Conservation (phyloP, 1,140 invertebrate species). For the Pararge aegeria region DNA sequence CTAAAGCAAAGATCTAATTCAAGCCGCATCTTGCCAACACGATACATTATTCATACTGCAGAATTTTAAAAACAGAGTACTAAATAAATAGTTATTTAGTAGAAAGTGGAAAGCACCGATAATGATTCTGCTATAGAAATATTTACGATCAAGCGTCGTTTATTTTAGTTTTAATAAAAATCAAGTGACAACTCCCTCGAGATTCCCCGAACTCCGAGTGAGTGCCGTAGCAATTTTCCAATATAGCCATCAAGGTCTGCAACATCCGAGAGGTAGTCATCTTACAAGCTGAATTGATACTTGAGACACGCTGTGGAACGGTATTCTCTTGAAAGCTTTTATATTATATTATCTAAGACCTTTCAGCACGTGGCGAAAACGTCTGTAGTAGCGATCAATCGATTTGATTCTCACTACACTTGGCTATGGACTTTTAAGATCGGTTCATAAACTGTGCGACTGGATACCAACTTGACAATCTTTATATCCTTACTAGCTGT, state of each 20-base stretch:
- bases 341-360: constrained; percentile 79
- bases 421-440: constrained; percentile 45
- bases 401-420: constrained; percentile 67
- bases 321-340: constrained; percentile 79
- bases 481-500: no score
- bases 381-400: constrained; percentile 71
- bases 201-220: constrained; percentile 47
- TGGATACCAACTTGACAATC: no score
- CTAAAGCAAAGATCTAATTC: no score
- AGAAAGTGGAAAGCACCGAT: background rate
- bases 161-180: constrained; percentile 71
- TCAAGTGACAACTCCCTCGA: constrained; percentile 51
- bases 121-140: background rate
- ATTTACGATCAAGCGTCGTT: constrained; percentile 19
- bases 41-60: no score
- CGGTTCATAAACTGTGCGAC: constrained; percentile 14
- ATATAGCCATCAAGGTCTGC: constrained; percentile 70
- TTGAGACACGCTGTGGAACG: constrained; percentile 72
- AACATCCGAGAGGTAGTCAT: constrained; percentile 66
- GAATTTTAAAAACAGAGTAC: no score
- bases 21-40: no score
- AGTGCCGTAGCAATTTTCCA: constrained; percentile 68
- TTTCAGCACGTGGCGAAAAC: constrained; percentile 74
- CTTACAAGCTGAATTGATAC: constrained; percentile 78
- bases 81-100: no score